These are phyloP conservation scores for Brotula barbata DNA, from an alignment of 2,797 vertebrate species.

Conservation along the genomic window DNA sequence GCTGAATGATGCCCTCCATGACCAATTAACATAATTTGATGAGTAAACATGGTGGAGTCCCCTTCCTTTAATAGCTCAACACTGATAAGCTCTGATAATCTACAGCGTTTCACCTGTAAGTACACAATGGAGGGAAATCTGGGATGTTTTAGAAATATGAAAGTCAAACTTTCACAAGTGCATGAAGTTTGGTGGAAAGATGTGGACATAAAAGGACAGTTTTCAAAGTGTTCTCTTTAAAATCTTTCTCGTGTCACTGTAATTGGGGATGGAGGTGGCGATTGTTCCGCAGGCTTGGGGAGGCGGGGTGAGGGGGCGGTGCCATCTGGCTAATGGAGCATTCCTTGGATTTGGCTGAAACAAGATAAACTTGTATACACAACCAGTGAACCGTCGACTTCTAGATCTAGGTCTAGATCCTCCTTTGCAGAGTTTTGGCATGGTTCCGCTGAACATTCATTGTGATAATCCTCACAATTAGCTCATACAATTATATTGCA, in stretches of 20 bases:
- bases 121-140: constrained; percentile 60
- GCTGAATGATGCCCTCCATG: too few species aligned
- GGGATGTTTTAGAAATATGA: constrained; percentile 59
- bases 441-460: neutral
- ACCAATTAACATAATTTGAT: too few species aligned
- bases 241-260: constrained; percentile 39
- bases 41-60: neutral
- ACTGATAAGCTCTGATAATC: constrained; percentile 44
- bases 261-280: constrained; percentile 10
- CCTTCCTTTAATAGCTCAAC: constrained; percentile 27
- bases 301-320: neutral
- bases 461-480: neutral
- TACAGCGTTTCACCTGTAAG: constrained; percentile 65
- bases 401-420: neutral
- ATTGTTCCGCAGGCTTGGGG: constrained; percentile 22
- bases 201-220: constrained; percentile 39
- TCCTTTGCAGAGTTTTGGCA: neutral
- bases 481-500: neutral
- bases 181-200: constrained; percentile 53
- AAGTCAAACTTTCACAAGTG: constrained; percentile 66
- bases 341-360: constrained; percentile 47
- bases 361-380: constrained; percentile 41
- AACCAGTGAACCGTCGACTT: constrained; percentile 24
- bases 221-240: constrained; percentile 41
- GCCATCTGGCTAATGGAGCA: constrained; percentile 37